Percentiles rank a stretch among this genome's conserved stretches.
Evolutionary conservation across 2,797 vertebrate genomes (phyloP).

Genomic region (Anas georgica): DNA sequence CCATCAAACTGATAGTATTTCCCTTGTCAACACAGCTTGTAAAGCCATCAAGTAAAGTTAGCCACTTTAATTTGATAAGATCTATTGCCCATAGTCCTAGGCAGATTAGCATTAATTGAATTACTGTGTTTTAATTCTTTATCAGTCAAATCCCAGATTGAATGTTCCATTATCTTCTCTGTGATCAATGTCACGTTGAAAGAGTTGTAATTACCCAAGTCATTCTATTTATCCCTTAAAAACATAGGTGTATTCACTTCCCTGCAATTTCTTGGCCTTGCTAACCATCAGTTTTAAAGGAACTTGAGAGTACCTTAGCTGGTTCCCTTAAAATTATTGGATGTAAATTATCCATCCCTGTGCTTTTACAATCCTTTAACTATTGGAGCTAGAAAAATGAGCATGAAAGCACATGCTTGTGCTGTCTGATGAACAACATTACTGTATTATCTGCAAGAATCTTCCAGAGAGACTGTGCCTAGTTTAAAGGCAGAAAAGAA

Average conservation of each 20-base stretch:
- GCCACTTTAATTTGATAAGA: background rate
- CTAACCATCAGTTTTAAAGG: background rate
- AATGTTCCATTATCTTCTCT: conserved; percentile 8
- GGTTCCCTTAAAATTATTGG: background rate
- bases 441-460: background rate
- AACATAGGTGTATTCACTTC: background rate
- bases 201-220: background rate
- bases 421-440: background rate
- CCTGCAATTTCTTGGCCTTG: background rate
- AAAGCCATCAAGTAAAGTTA: background rate
- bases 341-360: background rate
- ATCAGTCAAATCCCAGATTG: background rate
- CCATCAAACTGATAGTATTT: background rate
- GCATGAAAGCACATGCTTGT: background rate
- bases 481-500: background rate
- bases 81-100: background rate
- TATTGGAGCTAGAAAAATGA: background rate
- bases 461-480: background rate
- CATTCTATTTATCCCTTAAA: background rate
- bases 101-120: conserved; percentile 20
- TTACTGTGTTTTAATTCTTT: background rate
- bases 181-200: background rate
- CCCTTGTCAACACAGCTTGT: background rate
- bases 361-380: background rate
- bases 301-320: background rate